Evolutionary conservation across 2,113 vertebrate species (phyloP).

Genomic region (Laticauda laticaudata): DNA sequence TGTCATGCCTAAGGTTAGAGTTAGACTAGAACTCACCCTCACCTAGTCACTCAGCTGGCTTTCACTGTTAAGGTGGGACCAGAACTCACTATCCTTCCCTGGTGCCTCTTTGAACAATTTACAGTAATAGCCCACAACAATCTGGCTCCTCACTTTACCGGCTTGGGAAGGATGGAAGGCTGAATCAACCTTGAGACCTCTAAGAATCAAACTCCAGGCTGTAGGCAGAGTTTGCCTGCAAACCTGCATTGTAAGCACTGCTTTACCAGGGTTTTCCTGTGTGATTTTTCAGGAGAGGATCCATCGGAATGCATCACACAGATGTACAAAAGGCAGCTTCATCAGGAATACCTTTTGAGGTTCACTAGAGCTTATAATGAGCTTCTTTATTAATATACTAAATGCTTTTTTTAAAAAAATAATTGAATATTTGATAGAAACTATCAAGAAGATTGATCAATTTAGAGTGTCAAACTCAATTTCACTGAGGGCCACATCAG

Average conservation of each 20-base stretch:
- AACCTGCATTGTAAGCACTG: neutral
- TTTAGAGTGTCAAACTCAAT: too few species aligned
- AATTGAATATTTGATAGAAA: neutral
- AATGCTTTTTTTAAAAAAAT: neutral
- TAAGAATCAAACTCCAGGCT: neutral
- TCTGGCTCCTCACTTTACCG: neutral
- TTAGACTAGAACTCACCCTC: neutral
- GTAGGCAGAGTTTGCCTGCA: neutral
- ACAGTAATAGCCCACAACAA: neutral
- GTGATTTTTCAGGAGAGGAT: neutral
- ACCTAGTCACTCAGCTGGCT: neutral
- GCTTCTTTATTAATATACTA: neutral
- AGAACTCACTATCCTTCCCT: neutral
- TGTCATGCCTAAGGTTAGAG: neutral
- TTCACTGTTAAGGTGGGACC: neutral
- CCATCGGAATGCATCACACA: neutral
- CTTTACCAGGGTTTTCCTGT: neutral
- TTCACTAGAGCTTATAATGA: neutral
- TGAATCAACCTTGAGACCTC: neutral
- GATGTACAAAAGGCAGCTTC: neutral
- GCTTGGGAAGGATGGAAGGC: neutral
- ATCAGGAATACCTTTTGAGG: neutral
- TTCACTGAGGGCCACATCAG: too few species aligned
- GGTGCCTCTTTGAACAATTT: neutral
- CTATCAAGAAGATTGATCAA: neutral